A percentile compares a stretch with the other conserved stretches of the same genome.
Evolutionary conservation across 2,113 vertebrate species (phyloP).

Genomic region (Lampris incognitus): DNA sequence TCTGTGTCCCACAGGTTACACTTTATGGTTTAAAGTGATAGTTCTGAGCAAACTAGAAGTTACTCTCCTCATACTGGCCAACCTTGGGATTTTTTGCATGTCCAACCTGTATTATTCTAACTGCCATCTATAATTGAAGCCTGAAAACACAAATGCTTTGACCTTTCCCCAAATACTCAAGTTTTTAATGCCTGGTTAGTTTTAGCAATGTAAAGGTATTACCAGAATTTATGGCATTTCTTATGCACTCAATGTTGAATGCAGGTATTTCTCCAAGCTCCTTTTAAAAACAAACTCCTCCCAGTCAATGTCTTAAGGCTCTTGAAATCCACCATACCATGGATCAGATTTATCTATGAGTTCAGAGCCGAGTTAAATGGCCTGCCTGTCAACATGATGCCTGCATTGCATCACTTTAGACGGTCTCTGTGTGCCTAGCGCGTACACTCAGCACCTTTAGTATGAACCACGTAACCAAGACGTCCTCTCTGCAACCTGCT

Average conservation of each 20-base stretch:
- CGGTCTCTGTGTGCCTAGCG: neutral
- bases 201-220: neutral
- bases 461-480: constrained; percentile 10
- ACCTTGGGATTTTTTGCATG: no score
- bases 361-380: neutral
- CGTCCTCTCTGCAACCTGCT: constrained; percentile 6
- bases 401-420: neutral
- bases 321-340: neutral
- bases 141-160: no score
- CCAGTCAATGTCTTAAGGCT: neutral
- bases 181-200: no score
- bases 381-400: neutral
- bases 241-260: constrained; percentile 1
- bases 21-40: no score
- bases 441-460: constrained; percentile 12
- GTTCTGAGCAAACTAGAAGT: no score
- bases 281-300: constrained; percentile 8
- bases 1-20: no score
- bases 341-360: constrained; percentile 15
- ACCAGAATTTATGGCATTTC: neutral
- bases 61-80: no score
- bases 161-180: no score
- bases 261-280: neutral
- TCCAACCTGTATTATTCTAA: no score
- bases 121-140: no score